phyloP scores from a whole-genome alignment of 2,797 vertebrate genomes.

The Crenuchus spilurus region DNA sequence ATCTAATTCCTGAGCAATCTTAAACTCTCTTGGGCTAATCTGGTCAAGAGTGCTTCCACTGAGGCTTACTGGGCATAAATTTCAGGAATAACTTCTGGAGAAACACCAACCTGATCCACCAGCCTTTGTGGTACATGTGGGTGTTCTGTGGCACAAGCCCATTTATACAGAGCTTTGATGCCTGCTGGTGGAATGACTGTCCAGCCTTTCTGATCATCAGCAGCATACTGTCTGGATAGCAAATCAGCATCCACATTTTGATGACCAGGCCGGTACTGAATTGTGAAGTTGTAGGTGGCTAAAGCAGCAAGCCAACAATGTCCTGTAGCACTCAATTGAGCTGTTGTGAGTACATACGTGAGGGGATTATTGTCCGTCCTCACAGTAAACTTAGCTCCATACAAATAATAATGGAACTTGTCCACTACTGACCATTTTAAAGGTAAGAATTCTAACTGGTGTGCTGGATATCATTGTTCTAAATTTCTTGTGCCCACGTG shows the following conservation, averaged over 20 bases:
- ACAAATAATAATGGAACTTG: background rate
- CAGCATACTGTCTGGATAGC: background rate
- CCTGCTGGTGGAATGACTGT: too few relatives aligned
- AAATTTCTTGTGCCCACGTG: too few relatives aligned
- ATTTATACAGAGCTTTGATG: too few relatives aligned
- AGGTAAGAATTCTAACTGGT: background rate
- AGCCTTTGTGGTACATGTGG: too few relatives aligned
- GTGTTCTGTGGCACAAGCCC: too few relatives aligned
- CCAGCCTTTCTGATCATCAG: too few relatives aligned
- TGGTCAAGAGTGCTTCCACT: too few relatives aligned
- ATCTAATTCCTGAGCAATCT: background rate
- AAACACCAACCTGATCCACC: too few relatives aligned
- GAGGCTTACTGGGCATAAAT: too few relatives aligned
- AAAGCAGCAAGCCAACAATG: background rate
- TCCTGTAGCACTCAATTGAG: background rate
- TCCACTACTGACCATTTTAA: background rate
- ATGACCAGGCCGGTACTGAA: background rate
- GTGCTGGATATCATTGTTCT: background rate
- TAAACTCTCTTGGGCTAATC: too few relatives aligned
- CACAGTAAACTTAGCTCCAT: background rate
- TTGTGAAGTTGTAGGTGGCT: background rate
- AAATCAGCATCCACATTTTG: background rate
- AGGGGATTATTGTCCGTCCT: background rate
- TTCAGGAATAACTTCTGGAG: too few relatives aligned
- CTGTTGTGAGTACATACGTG: background rate